Percentiles rank a stretch among this genome's conserved stretches.
phyloP scores from a whole-genome alignment of 2,797 vertebrate genomes.

The Zalophus californianus region DNA sequence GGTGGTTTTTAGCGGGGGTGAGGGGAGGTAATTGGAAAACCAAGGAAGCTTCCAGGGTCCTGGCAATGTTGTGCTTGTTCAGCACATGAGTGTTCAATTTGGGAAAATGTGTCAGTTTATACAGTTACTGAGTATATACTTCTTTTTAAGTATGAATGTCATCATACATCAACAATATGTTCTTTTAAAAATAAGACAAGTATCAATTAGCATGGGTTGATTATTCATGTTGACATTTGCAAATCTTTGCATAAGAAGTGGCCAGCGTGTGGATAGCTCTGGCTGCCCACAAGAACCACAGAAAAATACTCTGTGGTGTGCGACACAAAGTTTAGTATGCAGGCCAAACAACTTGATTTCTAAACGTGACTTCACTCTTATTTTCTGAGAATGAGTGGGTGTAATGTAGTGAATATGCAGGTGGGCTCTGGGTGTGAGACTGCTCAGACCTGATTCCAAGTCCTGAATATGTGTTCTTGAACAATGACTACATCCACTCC shows the following conservation, averaged over 20 bases:
- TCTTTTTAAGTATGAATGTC: neutral
- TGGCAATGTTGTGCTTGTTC: neutral
- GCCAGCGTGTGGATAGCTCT: neutral
- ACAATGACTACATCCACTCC: rapidly evolving
- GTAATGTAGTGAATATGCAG: rapidly evolving
- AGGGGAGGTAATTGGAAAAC: neutral
- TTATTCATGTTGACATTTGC: neutral
- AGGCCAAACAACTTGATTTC: neutral
- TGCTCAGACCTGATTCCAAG: neutral
- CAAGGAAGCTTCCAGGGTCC: neutral
- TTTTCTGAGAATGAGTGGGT: too few relatives aligned
- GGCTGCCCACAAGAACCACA: neutral
- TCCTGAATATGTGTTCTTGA: neutral
- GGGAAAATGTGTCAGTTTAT: neutral
- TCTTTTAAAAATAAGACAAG: neutral
- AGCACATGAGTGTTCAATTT: neutral
- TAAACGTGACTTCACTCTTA: rapidly evolving
- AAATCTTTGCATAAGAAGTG: neutral
- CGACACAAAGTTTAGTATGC: rapidly evolving
- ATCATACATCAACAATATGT: neutral
- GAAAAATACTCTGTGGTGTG: neutral
- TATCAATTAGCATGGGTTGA: neutral
- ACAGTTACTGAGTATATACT: neutral
- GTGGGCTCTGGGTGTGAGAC: rapidly evolving
- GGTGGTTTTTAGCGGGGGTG: rapidly evolving